These are phyloP conservation scores for Mystacornis crossleyi DNA, from an alignment of 2,113 vertebrate species.

Conservation along the genomic window DNA sequence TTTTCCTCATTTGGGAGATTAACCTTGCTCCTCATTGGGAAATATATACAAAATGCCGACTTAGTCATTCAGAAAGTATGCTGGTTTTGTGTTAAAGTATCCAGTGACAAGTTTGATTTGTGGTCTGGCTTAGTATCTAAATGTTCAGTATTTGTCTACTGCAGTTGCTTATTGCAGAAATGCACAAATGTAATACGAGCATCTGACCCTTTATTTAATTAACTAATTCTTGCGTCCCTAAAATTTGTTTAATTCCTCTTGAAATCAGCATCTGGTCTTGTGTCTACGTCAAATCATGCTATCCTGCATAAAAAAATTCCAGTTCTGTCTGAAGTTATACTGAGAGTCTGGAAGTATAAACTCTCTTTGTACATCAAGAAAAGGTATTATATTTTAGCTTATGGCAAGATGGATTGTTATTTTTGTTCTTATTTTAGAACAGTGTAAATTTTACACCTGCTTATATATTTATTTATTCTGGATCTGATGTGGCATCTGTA, in stretches of 20 bases:
- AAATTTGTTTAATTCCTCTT: not conserved
- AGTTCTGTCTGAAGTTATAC: not conserved
- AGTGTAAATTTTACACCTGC: not conserved
- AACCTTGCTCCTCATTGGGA: not conserved
- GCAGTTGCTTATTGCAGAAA: not conserved
- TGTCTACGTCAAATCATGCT: not conserved
- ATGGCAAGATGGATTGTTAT: not conserved
- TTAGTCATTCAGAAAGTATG: not conserved
- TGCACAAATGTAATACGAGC: not conserved
- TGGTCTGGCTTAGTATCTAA: not conserved
- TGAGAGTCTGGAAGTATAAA: not conserved
- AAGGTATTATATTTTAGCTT: not conserved
- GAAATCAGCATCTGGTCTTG: not conserved
- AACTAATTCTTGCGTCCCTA: not conserved
- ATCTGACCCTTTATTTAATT: not conserved
- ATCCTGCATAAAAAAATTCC: not conserved
- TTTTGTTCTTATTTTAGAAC: not conserved
- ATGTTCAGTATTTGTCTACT: not conserved
- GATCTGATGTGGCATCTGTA: not conserved
- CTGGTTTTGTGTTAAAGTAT: not conserved
- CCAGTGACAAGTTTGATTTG: not conserved
- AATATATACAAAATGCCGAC: not conserved
- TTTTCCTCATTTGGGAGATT: not conserved
- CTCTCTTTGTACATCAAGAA: not conserved
- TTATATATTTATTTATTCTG: not conserved